Base-by-base conservation (phyloP, 2,797 vertebrate species). In the Eleutherodactylus coqui region DNA sequence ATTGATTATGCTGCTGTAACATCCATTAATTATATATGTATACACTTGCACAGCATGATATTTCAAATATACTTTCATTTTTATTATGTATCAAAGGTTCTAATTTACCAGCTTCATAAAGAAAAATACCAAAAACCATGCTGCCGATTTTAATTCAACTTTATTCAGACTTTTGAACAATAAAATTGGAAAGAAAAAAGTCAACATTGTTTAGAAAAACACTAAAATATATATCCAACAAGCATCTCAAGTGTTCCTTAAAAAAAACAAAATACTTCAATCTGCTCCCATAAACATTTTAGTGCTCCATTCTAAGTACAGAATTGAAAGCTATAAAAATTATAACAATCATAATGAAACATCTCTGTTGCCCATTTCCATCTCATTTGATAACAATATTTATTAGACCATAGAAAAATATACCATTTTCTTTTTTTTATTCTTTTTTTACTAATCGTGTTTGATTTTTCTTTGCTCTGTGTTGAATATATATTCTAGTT, bases 361-460 rank as follows among this genome's bases (percentile, higher is more conserved):
- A 1, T 67, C 32, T 45, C 27, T 24, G 2, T 36, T 43, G 27
- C 11, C 17, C n/a, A 9, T 51, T n/a, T 38, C 4, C 45, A 47
- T 67, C 72, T 27, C 21, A 32, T 1, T 11, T 29, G 0, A 70
- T 67, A n/a, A 36, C 55, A 62, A 43, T 78, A 27, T 82, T 41
- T 47, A 29, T 85, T 45, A 19, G 67, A 55, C 0, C 1, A 89
- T 93, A 92, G 87, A 94, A 94, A 95, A 93, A 94, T 93, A 94
- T 27, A 92, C 90, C 88, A 90, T 93, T 91, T 90, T 85, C 89
- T 86, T 78, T 82, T 86, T 34, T 55, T 21, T 55, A 10, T 83
- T 87, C 85, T 14, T 51, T 51, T 82, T 87, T 32, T 83, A 87
- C 87, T 88, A 90, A 76, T 86, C 79, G 27, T n/a, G 0, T 0